phyloP scores from a whole-genome alignment of 2,888 invertebrate genomes.

The Athalia cordata region DNA sequence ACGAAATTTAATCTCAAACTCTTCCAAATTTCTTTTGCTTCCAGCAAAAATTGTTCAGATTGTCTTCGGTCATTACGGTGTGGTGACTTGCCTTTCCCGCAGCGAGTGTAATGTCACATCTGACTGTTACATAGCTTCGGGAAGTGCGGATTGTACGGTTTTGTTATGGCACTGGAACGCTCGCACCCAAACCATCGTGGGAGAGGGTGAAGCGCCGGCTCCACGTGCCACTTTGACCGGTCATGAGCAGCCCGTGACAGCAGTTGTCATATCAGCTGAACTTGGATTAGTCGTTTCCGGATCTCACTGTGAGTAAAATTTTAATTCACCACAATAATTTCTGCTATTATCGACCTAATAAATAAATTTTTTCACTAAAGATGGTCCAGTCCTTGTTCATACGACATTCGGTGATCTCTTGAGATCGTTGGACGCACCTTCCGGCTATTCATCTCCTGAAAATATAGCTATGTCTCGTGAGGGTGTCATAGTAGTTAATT shows the following conservation, averaged over 20 bases:
- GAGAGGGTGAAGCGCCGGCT: slow-evolving; percentile 96
- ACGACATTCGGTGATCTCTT: slow-evolving; percentile 98
- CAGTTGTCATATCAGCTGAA: slow-evolving; percentile 97
- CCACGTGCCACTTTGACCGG: slow-evolving; percentile 98
- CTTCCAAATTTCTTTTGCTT: not conserved
- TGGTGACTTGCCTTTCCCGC: slow-evolving; percentile 97
- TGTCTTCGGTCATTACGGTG: slow-evolving; percentile 98
- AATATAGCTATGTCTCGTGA: slow-evolving; percentile 96
- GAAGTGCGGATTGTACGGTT: slow-evolving; percentile 98
- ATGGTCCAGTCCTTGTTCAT: slow-evolving; percentile 97
- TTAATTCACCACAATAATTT: not conserved
- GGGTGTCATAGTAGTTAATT: slow-evolving; percentile 96
- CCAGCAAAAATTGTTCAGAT: slow-evolving; percentile 98
- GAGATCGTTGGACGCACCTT: slow-evolving; percentile 90
- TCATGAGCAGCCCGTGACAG: slow-evolving; percentile 96
- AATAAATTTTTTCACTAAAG: slow-evolving; percentile 69
- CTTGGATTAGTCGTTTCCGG: slow-evolving; percentile 98
- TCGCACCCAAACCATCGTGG: slow-evolving; percentile 96
- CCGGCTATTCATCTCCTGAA: slow-evolving; percentile 85
- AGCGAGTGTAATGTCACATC: slow-evolving; percentile 99
- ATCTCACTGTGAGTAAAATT: slow-evolving; percentile 80
- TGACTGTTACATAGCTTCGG: slow-evolving; percentile 98
- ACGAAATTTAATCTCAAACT: not conserved
- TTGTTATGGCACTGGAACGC: slow-evolving; percentile 99
- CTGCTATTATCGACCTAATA: slow-evolving; percentile 31